Percentiles rank a stretch among this genome's conserved stretches.
phyloP scores from a whole-genome alignment of 2,113 vertebrate species.

The Drymodes brunneopygia region DNA sequence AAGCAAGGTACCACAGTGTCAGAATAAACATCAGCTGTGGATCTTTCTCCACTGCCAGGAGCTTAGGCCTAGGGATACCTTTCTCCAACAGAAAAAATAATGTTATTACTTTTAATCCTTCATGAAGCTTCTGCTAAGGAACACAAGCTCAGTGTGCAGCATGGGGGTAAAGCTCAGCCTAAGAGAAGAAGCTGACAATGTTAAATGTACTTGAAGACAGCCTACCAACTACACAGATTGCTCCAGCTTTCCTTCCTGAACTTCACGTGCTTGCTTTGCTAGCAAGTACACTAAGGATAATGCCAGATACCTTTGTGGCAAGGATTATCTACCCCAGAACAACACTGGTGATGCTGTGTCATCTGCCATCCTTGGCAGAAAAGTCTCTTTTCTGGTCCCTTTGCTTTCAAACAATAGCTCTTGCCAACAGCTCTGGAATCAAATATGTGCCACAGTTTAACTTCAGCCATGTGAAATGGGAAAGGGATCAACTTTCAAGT shows the following conservation, averaged over 20 bases:
- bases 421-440: background rate
- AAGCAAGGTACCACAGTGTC: background rate
- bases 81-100: background rate
- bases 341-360: background rate
- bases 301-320: background rate
- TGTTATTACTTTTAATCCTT: background rate
- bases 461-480: background rate
- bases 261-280: accelerated
- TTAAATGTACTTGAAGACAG: background rate
- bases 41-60: background rate
- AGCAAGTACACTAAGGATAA: background rate
- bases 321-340: background rate
- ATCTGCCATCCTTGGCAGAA: background rate
- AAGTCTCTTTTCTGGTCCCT: background rate
- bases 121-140: background rate
- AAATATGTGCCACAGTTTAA: background rate
- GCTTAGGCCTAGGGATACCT: background rate
- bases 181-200: background rate
- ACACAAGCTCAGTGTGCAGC: background rate
- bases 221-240: background rate
- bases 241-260: background rate
- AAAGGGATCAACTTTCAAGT: background rate
- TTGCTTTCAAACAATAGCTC: background rate
- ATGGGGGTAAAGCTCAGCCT: background rate
- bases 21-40: background rate